Evolutionary conservation across 2,797 vertebrate species (phyloP).

Genomic region (Molossus molossus): DNA sequence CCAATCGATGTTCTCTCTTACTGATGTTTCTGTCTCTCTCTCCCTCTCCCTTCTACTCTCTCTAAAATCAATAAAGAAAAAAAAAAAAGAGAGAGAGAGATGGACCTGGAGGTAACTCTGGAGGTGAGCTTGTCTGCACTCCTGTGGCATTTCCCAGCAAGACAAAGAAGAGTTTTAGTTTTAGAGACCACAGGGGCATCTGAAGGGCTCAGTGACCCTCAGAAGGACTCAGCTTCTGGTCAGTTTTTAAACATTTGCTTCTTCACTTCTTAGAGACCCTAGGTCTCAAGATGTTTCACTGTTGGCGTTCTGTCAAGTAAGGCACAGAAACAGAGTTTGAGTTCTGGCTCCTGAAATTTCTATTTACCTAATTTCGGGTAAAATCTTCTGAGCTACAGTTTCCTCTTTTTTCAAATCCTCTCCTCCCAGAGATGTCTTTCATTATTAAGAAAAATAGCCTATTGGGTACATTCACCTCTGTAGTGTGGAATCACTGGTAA

Average conservation of each 20-base stretch:
- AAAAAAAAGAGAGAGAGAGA: no score
- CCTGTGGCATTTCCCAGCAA: not conserved
- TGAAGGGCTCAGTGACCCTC: not conserved
- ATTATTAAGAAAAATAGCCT: not conserved
- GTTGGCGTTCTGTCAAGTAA: not conserved
- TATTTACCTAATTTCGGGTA: not conserved
- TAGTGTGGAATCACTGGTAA: not conserved
- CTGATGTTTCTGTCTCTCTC: no score
- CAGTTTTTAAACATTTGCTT: not conserved
- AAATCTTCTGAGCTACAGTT: not conserved
- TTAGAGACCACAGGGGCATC: not conserved
- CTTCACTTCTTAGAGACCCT: not conserved
- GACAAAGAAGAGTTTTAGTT: not conserved
- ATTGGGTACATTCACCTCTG: not conserved
- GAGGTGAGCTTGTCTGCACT: not conserved
- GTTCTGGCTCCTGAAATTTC: not conserved
- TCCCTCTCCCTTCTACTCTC: no score
- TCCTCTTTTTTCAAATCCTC: not conserved
- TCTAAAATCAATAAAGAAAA: no score
- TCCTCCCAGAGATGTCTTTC: not conserved
- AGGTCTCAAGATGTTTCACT: not conserved
- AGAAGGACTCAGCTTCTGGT: not conserved
- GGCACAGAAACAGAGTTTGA: not conserved
- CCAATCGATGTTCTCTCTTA: no score
- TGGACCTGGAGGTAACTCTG: not conserved